Evolutionary conservation across 2,113 vertebrate species (phyloP).

Genomic region (Patagioenas fasciata): DNA sequence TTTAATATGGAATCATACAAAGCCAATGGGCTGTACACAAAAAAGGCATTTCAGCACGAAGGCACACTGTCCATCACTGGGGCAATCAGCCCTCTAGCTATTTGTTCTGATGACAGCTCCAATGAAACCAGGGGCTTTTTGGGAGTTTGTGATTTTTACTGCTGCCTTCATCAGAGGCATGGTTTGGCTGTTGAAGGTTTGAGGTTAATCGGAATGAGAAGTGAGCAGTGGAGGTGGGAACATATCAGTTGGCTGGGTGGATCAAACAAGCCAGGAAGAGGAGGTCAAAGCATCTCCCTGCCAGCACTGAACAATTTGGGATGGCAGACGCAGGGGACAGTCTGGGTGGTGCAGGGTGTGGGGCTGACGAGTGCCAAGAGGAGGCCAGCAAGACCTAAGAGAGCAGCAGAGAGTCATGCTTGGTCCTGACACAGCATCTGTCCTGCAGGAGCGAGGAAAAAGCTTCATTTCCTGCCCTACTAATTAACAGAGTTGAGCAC

Average conservation of each 20-base stretch:
- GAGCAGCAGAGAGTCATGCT: neutral
- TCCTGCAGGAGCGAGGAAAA: neutral
- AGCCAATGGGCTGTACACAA: constrained; percentile 1
- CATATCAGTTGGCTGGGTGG: neutral
- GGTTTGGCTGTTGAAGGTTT: neutral
- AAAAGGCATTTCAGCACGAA: constrained; percentile 2
- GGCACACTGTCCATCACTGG: constrained; percentile 1
- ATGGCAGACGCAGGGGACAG: neutral
- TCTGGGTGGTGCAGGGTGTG: neutral
- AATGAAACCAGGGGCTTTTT: neutral
- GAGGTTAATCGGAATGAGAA: neutral
- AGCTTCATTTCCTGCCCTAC: neutral
- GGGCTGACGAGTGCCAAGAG: neutral
- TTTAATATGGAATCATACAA: neutral
- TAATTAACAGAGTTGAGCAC: neutral
- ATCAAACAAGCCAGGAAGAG: neutral
- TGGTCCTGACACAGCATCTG: neutral
- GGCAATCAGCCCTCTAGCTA: neutral
- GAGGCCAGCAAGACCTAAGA: neutral
- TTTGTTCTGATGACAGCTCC: neutral
- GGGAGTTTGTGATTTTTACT: neutral
- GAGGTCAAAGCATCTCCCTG: neutral
- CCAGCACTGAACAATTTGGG: neutral
- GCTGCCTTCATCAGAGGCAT: neutral
- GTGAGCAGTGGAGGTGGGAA: neutral